Conservation (phyloP, 2,888 invertebrate genomes). For the Nematopogon swammerdamellus region DNA sequence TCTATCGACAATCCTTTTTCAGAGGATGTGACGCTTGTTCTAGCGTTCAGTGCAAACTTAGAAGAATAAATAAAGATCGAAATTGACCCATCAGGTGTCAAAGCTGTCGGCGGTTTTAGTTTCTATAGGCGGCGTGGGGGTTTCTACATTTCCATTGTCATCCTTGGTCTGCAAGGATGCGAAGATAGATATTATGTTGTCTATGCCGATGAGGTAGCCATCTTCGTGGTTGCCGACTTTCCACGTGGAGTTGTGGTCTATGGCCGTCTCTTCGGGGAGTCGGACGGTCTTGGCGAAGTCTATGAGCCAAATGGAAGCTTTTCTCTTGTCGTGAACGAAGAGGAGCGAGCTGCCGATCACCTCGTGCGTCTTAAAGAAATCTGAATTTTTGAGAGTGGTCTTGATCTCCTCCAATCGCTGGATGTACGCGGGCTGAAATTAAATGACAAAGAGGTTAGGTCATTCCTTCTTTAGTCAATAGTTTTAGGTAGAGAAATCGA, state of each 20-base stretch:
- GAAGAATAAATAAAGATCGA: not conserved
- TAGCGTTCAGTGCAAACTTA: not conserved
- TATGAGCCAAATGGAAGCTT: constrained; percentile 93
- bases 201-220: constrained; percentile 89
- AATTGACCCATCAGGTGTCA: not conserved
- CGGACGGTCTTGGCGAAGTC: constrained; percentile 95
- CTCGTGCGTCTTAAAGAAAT: constrained; percentile 91
- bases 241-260: constrained; percentile 83
- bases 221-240: constrained; percentile 95
- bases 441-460: constrained; percentile 13
- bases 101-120: constrained; percentile 15
- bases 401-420: constrained; percentile 82
- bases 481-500: no score
- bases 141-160: constrained; percentile 36
- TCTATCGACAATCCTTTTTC: no score
- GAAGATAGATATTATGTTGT: constrained; percentile 86
- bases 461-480: no score
- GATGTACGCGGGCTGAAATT: constrained; percentile 74
- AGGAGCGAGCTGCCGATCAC: constrained; percentile 92
- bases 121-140: not conserved
- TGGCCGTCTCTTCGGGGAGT: constrained; percentile 68
- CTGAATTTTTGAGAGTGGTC: constrained; percentile 77
- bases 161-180: constrained; percentile 56
- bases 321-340: constrained; percentile 88
- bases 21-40: no score